A percentile compares a stretch with the other conserved stretches of the same genome.
Conservation (phyloP, 2,113 vertebrate genomes). For the Mellivora capensis region DNA sequence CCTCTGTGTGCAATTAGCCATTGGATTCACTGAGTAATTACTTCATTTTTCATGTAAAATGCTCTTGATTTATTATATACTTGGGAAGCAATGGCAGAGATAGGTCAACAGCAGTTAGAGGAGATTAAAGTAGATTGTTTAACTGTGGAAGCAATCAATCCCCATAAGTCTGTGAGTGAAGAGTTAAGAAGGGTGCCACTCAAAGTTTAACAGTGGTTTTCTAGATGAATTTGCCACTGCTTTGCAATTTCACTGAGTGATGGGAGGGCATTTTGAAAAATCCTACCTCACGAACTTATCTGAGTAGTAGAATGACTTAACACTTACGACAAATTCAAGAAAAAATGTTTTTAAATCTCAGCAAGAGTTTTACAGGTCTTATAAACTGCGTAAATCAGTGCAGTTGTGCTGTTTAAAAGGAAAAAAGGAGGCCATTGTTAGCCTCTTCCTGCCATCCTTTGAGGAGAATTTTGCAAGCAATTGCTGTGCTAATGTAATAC, state of each 20-base stretch:
- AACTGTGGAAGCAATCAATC: slow-evolving; percentile 63
- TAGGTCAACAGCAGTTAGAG: slow-evolving; percentile 84
- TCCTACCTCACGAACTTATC: slow-evolving; percentile 36
- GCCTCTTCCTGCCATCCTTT: background rate
- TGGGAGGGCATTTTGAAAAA: slow-evolving; percentile 64
- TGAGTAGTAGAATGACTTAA: slow-evolving; percentile 81
- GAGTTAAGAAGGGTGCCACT: slow-evolving; percentile 79
- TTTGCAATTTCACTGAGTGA: slow-evolving; percentile 71
- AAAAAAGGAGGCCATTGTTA: background rate
- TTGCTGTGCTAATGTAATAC: slow-evolving; percentile 10
- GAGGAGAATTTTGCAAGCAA: slow-evolving; percentile 42
- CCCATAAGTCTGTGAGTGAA: slow-evolving; percentile 58
- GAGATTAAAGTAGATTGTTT: slow-evolving; percentile 79
- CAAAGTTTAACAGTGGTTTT: slow-evolving; percentile 82
- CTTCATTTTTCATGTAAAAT: slow-evolving; percentile 92
- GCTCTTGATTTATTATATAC: slow-evolving; percentile 87
- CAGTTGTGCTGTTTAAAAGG: background rate
- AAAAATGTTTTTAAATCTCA: slow-evolving; percentile 45
- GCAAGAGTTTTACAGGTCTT: background rate
- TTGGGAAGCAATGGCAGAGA: slow-evolving; percentile 81
- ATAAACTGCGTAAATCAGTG: background rate
- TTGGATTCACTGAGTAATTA: slow-evolving; percentile 91
- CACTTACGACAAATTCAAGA: slow-evolving; percentile 65
- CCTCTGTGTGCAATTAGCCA: slow-evolving; percentile 88
- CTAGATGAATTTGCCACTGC: slow-evolving; percentile 66